Evolutionary conservation across 2,113 vertebrate genomes (phyloP).

Genomic region (Otus sunia): DNA sequence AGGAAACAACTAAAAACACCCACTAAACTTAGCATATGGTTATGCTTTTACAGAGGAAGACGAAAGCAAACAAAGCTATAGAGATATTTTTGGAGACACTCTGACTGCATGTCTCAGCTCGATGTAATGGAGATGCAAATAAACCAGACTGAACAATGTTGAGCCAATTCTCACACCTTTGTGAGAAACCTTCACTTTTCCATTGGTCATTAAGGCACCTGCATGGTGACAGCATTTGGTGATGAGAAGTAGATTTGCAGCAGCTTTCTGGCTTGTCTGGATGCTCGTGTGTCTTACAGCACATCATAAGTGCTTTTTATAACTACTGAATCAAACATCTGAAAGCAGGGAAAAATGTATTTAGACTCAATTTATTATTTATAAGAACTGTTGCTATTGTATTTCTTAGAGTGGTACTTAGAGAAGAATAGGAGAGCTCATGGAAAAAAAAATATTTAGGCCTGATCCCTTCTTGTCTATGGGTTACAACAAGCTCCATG

Average conservation of each 20-base stretch:
- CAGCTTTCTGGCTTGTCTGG: neutral
- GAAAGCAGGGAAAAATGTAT: neutral
- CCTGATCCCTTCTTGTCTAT: neutral
- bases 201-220: neutral
- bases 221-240: neutral
- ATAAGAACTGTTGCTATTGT: neutral
- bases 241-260: neutral
- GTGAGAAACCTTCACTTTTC: neutral
- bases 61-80: slow-evolving; percentile 15
- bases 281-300: accelerated
- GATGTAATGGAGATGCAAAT: neutral
- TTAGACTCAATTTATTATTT: neutral
- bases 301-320: neutral
- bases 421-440: neutral
- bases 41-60: neutral
- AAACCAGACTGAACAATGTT: neutral
- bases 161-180: neutral
- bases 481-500: neutral
- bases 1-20: slow-evolving; percentile 21
- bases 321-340: neutral
- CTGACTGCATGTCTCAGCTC: neutral
- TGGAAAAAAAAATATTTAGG: neutral
- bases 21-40: slow-evolving; percentile 35
- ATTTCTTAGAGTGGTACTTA: neutral
- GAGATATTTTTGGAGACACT: slow-evolving; percentile 25